Percentiles rank a stretch among this genome's conserved stretches.
phyloP scores from a whole-genome alignment of 2,113 vertebrate genomes.

The Apodemus speciosus region DNA sequence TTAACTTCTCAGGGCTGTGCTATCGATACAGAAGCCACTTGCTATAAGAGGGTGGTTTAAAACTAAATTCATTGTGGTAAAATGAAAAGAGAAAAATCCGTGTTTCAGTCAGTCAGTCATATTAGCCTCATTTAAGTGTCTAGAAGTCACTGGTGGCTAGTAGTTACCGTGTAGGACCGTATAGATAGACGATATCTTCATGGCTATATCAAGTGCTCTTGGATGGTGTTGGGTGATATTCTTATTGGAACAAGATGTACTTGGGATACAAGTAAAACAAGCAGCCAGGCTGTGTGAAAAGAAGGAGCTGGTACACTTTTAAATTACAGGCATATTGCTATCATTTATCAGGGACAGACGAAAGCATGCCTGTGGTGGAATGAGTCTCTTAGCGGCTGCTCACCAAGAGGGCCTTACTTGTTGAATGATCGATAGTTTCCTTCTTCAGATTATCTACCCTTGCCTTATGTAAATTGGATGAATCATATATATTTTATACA shows the following conservation, averaged over 20 bases:
- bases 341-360: neutral
- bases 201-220: neutral
- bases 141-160: neutral
- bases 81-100: neutral
- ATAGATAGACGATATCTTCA: neutral
- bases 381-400: neutral
- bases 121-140: neutral
- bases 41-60: neutral
- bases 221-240: neutral
- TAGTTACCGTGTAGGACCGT: neutral
- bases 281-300: neutral
- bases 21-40: neutral
- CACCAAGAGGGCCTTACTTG: slow-evolving; percentile 14
- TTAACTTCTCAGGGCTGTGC: neutral
- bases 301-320: neutral
- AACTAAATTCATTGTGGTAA: slow-evolving; percentile 2
- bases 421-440: slow-evolving; percentile 39
- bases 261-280: neutral
- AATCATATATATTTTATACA: neutral
- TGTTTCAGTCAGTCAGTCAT: neutral
- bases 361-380: neutral
- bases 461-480: slow-evolving; percentile 21
- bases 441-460: neutral
- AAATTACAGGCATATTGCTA: neutral
- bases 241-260: neutral